Evolutionary conservation across 2,113 vertebrate species (phyloP).

Genomic region (Piaya cayana): DNA sequence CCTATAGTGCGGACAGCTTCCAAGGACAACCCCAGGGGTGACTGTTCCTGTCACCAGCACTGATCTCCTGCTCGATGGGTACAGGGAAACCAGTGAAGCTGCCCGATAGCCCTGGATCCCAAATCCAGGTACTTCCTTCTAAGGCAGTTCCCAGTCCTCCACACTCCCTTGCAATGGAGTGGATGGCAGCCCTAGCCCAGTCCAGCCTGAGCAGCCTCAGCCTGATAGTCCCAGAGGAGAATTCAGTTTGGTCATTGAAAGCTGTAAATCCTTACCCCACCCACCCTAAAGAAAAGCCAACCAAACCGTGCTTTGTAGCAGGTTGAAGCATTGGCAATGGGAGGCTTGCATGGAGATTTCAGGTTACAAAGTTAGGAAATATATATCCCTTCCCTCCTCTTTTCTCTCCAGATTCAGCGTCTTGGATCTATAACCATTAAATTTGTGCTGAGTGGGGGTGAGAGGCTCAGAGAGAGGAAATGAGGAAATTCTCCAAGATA

Average conservation of each 20-base stretch:
- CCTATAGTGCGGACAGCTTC: background rate
- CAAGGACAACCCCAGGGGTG: background rate
- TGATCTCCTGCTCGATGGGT: background rate
- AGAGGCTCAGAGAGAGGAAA: background rate
- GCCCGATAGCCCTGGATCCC: background rate
- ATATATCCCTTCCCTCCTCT: background rate
- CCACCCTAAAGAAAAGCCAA: background rate
- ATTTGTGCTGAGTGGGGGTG: background rate
- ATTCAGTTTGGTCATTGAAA: background rate
- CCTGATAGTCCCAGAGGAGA: background rate
- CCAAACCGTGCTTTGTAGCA: background rate
- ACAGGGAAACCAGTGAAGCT: background rate
- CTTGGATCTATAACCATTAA: background rate
- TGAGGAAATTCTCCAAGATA: slow-evolving; percentile 25
- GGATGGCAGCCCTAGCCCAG: background rate
- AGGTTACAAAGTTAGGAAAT: background rate
- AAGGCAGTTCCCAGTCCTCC: background rate
- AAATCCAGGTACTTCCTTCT: background rate
- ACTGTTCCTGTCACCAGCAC: background rate
- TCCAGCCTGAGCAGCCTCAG: background rate
- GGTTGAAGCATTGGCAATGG: background rate
- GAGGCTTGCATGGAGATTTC: background rate
- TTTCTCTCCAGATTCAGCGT: background rate
- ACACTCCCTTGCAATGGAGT: background rate
- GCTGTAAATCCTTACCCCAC: background rate